phyloP scores from a whole-genome alignment of 2,113 vertebrate genomes.

The Poeciliopsis prolifica region DNA sequence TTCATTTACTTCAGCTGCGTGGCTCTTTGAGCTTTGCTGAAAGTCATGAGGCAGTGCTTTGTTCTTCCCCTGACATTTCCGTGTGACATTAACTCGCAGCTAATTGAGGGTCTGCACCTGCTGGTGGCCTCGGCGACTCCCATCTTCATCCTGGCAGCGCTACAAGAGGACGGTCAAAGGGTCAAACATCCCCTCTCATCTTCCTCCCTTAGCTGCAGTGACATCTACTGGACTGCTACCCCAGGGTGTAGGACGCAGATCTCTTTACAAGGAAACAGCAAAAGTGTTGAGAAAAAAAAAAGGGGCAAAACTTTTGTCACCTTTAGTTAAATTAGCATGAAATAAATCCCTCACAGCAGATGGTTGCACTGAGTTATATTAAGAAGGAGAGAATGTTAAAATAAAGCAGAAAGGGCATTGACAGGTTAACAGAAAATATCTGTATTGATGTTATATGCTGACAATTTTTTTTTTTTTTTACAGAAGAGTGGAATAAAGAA shows the following conservation, averaged over 20 bases:
- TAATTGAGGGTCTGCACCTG: constrained; percentile 47
- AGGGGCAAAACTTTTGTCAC: neutral
- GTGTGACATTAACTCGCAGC: constrained; percentile 51
- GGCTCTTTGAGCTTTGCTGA: constrained; percentile 27
- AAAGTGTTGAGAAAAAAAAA: neutral
- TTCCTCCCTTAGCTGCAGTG: constrained; percentile 75
- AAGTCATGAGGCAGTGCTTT: constrained; percentile 50
- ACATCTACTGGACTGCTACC: constrained; percentile 79
- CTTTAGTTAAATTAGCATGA: neutral
- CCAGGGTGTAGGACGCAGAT: constrained; percentile 9
- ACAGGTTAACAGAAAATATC: constrained; percentile 73
- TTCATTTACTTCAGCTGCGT: neutral
- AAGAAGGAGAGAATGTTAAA: constrained; percentile 4
- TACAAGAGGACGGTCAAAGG: constrained; percentile 50
- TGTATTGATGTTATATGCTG: constrained; percentile 72
- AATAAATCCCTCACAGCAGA: neutral
- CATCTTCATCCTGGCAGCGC: constrained; percentile 29
- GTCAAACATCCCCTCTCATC: constrained; percentile 55
- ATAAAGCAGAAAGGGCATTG: constrained; percentile 55
- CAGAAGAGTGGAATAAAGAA: constrained; percentile 50
- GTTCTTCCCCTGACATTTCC: constrained; percentile 49
- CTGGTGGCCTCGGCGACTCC: constrained; percentile 35
- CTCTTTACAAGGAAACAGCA: no score
- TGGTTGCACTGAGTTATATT: neutral
- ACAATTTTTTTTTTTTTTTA: constrained; percentile 57